Conservation (phyloP, 2,888 invertebrate genomes). For the Hecatera dysodea region DNA sequence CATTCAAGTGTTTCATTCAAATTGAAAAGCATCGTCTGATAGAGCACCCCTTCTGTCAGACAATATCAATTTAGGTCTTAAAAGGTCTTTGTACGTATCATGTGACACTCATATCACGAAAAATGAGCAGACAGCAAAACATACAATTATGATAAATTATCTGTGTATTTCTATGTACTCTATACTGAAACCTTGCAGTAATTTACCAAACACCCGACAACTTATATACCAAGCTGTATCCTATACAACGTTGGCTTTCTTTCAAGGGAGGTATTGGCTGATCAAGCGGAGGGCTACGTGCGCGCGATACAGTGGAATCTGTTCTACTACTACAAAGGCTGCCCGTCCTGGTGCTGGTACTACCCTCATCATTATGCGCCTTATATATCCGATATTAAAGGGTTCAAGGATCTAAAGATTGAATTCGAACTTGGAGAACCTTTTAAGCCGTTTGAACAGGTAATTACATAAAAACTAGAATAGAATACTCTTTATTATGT, state of each 20-base stretch:
- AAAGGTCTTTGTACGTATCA: too few species aligned
- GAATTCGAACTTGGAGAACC: conserved; percentile 96
- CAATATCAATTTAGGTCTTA: too few species aligned
- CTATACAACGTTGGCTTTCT: conserved; percentile 37
- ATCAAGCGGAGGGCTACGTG: conserved; percentile 97
- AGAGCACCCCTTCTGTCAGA: too few species aligned
- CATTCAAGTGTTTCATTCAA: too few species aligned
- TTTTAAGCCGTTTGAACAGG: conserved; percentile 98
- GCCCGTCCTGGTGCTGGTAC: conserved; percentile 99
- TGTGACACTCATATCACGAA: not conserved
- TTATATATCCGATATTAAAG: conserved; percentile 97
- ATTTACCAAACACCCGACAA: conserved; percentile 41
- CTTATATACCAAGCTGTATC: not conserved
- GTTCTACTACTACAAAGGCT: conserved; percentile 98
- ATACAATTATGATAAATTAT: not conserved
- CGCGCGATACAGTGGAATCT: conserved; percentile 99
- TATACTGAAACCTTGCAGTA: conserved; percentile 20
- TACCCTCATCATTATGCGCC: conserved; percentile 99
- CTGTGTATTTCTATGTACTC: not conserved
- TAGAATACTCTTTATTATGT: too few species aligned
- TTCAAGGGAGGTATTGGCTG: conserved; percentile 93
- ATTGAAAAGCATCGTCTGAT: too few species aligned
- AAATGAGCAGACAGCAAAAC: not conserved
- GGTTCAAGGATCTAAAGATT: conserved; percentile 94
- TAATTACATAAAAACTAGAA: not conserved